Conservation (phyloP, 2,797 vertebrate species). For the Schizopygopsis malacanthus region DNA sequence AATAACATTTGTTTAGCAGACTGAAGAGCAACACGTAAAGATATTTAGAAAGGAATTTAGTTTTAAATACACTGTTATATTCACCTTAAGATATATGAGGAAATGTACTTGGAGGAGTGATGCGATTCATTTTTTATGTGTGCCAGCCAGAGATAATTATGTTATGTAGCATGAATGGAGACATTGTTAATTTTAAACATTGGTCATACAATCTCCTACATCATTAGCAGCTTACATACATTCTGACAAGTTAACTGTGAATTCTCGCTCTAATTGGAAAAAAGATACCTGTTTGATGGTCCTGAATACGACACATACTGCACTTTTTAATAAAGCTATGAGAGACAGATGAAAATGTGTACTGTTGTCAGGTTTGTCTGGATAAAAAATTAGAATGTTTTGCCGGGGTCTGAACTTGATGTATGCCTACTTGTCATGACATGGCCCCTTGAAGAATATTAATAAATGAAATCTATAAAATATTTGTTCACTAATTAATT, state of each 20-base stretch:
- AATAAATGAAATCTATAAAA: neutral
- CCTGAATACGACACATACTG: neutral
- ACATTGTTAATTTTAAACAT: neutral
- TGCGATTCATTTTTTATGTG: neutral
- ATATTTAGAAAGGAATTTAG: neutral
- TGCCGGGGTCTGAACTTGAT: neutral
- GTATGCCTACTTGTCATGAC: neutral
- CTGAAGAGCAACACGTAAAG: neutral
- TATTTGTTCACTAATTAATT: neutral
- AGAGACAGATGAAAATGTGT: neutral
- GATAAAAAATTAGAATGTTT: neutral
- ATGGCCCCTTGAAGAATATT: neutral
- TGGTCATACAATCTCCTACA: neutral
- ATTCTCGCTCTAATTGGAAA: neutral
- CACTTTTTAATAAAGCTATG: slow-evolving; percentile 34
- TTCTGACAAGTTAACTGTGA: slow-evolving; percentile 40
- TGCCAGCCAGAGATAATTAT: slow-evolving; percentile 1
- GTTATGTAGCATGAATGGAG: slow-evolving; percentile 26
- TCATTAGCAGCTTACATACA: slow-evolving; percentile 27
- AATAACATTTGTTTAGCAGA: neutral
- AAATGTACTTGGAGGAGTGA: neutral
- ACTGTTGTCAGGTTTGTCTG: neutral
- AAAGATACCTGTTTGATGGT: slow-evolving; percentile 31
- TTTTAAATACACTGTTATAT: neutral
- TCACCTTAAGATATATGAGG: slow-evolving; percentile 1